A percentile compares a stretch with the other conserved stretches of the same genome.
These are phyloP conservation scores for Chouioia cunea DNA, from an alignment of 2,888 invertebrate species.

Conservation along the genomic window DNA sequence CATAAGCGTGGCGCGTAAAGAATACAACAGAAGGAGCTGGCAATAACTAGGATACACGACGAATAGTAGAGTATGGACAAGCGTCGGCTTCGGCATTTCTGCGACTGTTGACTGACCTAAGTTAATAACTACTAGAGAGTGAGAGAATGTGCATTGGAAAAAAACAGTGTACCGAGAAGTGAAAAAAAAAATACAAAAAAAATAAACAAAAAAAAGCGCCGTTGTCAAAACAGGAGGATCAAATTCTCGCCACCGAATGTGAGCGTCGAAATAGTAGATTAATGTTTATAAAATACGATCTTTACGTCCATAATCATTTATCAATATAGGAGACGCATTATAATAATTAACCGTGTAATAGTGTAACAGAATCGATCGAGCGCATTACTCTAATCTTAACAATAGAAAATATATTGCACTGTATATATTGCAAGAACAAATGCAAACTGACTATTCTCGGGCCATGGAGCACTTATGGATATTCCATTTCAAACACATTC, in stretches of 20 bases:
- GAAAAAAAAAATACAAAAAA: conserved; percentile 1
- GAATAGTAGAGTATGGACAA: conserved; percentile 39
- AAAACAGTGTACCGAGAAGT: conserved; percentile 9
- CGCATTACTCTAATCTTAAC: conserved; percentile 21
- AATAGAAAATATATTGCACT: conserved; percentile 35
- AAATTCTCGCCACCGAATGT: conserved; percentile 40
- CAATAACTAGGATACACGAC: conserved; percentile 30
- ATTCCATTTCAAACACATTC: conserved; percentile 30
- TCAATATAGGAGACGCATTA: conserved; percentile 12
- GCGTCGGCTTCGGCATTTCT: conserved; percentile 38
- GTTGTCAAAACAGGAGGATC: conserved; percentile 39
- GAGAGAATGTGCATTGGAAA: not conserved
- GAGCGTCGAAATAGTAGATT: conserved; percentile 28
- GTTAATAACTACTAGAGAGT: conserved; percentile 33
- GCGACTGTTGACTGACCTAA: conserved; percentile 41
- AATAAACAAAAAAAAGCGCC: conserved; percentile 25
- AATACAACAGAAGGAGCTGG: conserved; percentile 29
- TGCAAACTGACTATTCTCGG: conserved; percentile 30
- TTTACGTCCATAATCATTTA: conserved; percentile 46
- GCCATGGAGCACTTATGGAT: conserved; percentile 28
- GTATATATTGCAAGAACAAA: conserved; percentile 41
- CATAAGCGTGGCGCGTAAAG: conserved; percentile 54
- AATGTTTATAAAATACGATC: conserved; percentile 45
- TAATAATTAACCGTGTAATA: conserved; percentile 28
- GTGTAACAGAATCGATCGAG: conserved; percentile 29